Evolutionary conservation across 2,888 invertebrate genomes (phyloP).

Genomic region (Parthenolecanium corni): DNA sequence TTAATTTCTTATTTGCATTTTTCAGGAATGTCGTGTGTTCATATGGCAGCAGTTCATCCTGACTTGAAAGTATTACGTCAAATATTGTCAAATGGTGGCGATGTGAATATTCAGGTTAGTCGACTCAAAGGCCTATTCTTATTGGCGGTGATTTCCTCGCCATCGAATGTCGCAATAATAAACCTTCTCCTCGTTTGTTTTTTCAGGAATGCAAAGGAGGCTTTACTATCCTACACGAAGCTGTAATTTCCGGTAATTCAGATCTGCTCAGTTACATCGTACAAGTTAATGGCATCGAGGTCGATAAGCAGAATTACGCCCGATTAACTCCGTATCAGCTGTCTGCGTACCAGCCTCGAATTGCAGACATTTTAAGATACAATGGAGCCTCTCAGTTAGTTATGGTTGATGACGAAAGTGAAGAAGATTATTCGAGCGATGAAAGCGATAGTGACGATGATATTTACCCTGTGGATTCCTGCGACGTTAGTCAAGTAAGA

Average conservation of each 20-base stretch:
- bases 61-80: not conserved
- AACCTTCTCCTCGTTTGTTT: not conserved
- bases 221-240: constrained; percentile 18
- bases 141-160: not conserved
- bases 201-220: constrained; percentile 17
- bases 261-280: constrained; percentile 7
- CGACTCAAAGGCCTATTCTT: too few species aligned
- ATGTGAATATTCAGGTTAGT: constrained; percentile 14
- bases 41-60: constrained; percentile 7
- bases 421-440: constrained; percentile 11
- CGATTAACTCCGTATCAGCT: constrained; percentile 20
- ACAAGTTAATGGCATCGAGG: not conserved
- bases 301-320: constrained; percentile 4
- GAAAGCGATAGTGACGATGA: constrained; percentile 16
- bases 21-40: constrained; percentile 14
- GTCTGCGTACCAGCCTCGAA: constrained; percentile 1
- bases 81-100: not conserved
- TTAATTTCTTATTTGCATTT: not conserved
- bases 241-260: not conserved
- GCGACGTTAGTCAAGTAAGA: too few species aligned
- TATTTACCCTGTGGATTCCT: too few species aligned
- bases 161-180: not conserved
- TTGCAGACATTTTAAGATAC: constrained; percentile 1
- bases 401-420: not conserved
- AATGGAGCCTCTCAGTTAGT: not conserved